Base-by-base conservation (phyloP, 2,797 vertebrate genomes). In the Acipenser transmontanus region DNA sequence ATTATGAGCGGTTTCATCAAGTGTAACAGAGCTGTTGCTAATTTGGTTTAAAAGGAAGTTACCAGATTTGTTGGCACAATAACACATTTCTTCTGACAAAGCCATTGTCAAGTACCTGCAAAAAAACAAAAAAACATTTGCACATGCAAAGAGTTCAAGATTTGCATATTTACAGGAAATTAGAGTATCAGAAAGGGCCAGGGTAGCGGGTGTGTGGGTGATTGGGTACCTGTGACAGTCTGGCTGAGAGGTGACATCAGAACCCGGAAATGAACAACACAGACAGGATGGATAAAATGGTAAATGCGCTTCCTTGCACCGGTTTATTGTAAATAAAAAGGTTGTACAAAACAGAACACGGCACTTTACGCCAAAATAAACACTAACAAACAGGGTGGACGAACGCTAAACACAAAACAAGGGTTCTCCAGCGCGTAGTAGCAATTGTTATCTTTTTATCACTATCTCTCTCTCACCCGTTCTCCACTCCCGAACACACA, bases 51-150 rank as follows among this genome's bases (percentile, higher is more conserved):
- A 8, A 54, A 69, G 56, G 17, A 76, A 68, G 66, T 69, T 71
- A 3, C 69, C 61, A 1, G 70, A 70, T 70, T 50, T 57, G 71
- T 76, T 73, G 61, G 78, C 70, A 76, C 85, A 85, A 76, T 71
- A 78, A 77, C 84, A 84, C 8, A 17, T 63, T 9, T 76, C 72
- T 49, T 71, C 71, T 51, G 72, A 73, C 74, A 84, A 48, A 0
- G 54, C 79, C 62, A 76, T 78, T 70, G 76, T 11, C 7, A 61
- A 57, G 64, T 68, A 80, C 68, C 85, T 86, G 66, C 14, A 62
- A 47, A 8, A 66, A 62, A 9, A 74, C 66, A 69, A 1, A 70
- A 34, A 34, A 17, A 17, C 17, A 17, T 1, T 17, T 17, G 17
- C 17, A 17, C 17, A 7, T 17, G 17, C 60, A 67, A 17, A 17